Percentiles rank a stretch among this genome's conserved stretches.
phyloP scores from a whole-genome alignment of 2,113 vertebrate species.

The Pangasianodon gigas region DNA sequence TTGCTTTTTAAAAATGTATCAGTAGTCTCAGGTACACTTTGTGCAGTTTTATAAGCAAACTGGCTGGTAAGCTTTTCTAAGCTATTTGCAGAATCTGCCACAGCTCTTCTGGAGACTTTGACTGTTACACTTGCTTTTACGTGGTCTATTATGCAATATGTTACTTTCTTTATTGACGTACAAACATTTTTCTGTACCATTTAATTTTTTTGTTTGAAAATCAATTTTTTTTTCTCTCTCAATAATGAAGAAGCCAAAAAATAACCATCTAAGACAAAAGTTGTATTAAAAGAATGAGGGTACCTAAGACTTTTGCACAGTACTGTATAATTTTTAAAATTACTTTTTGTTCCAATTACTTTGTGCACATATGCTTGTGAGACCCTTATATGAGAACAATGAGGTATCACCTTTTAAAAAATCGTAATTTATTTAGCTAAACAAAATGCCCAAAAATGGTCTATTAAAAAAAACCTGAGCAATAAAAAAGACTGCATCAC shows the following conservation, averaged over 20 bases:
- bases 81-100: not conserved
- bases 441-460: no score
- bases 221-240: not conserved
- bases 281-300: not conserved
- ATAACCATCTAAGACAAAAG: not conserved
- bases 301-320: not conserved
- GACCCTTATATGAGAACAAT: not conserved
- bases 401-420: no score
- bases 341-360: not conserved
- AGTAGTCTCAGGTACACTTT: not conserved
- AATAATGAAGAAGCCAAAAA: not conserved
- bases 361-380: not conserved
- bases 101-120: not conserved
- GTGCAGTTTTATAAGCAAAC: not conserved
- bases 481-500: not conserved
- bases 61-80: not conserved
- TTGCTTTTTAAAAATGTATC: not conserved
- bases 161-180: not conserved
- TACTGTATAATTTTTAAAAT: not conserved
- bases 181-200: not conserved
- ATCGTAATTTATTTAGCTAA: no score
- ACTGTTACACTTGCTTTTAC: not conserved
- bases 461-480: no score
- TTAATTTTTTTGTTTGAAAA: not conserved
- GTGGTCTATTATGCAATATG: not conserved